A percentile compares a stretch with the other conserved stretches of the same genome.
These are phyloP conservation scores for Acrocyrtus sp. DNA, from an alignment of 2,888 invertebrate species.

Conservation along the genomic window DNA sequence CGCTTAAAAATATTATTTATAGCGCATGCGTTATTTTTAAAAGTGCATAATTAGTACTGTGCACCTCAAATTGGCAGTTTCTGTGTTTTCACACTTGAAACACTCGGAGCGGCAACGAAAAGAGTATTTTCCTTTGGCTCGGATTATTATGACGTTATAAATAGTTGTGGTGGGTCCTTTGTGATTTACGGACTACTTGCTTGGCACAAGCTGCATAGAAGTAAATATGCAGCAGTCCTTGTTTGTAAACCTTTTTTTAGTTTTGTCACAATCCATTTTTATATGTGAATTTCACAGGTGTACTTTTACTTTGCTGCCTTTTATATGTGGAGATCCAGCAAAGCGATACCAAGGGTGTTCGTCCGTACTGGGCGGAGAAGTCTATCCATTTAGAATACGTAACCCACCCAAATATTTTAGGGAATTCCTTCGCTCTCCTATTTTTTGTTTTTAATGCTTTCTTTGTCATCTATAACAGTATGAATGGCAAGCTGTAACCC, in stretches of 20 bases:
- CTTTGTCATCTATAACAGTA: slow-evolving; percentile 6
- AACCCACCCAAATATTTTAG: slow-evolving; percentile 58
- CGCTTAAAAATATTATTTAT: no score
- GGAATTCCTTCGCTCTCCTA: slow-evolving; percentile 38
- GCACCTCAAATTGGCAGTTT: no score
- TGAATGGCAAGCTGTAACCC: slow-evolving; percentile 26
- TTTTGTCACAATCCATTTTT: slow-evolving; percentile 29
- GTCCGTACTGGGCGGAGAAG: slow-evolving; percentile 33
- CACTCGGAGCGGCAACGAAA: no score
- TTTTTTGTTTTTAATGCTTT: slow-evolving; percentile 26
- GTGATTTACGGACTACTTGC: no score
- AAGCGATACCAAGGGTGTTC: not conserved
- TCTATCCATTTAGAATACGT: slow-evolving; percentile 39
- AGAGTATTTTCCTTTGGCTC: no score
- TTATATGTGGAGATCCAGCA: not conserved
- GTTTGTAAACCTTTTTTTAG: slow-evolving; percentile 27
- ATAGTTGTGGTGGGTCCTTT: no score
- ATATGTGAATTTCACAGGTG: slow-evolving; percentile 43
- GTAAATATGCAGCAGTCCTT: slow-evolving; percentile 22
- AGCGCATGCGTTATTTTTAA: no score
- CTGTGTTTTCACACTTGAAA: no score
- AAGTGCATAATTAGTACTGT: no score
- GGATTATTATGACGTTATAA: no score
- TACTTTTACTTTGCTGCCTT: slow-evolving; percentile 10
- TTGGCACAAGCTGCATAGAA: slow-evolving; percentile 8